phyloP scores from a whole-genome alignment of 2,797 vertebrate species.

The Xenopus petersii region DNA sequence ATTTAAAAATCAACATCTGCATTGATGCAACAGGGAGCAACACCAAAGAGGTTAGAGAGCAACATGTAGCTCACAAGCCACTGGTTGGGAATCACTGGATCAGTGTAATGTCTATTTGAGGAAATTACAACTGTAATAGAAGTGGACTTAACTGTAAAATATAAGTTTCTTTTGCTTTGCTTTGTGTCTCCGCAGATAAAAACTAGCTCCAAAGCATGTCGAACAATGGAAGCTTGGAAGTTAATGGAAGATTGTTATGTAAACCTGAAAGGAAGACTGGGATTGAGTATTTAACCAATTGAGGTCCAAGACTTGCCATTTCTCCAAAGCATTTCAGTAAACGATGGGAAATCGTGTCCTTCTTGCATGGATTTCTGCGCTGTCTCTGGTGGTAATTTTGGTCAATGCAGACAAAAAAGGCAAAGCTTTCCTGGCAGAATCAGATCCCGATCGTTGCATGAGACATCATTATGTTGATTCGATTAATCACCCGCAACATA shows the following conservation, averaged over 20 bases:
- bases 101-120: too few species aligned
- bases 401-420: constrained; percentile 80
- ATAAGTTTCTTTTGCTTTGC: not conserved
- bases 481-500: constrained; percentile 93
- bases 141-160: too few species aligned
- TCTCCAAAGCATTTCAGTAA: constrained; percentile 64
- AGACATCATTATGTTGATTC: constrained; percentile 96
- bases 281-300: constrained; percentile 58
- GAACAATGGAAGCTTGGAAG: constrained; percentile 67
- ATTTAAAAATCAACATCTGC: too few species aligned
- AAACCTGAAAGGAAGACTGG: constrained; percentile 56
- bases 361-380: constrained; percentile 82
- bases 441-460: constrained; percentile 86
- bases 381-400: constrained; percentile 81
- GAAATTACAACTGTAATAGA: too few species aligned
- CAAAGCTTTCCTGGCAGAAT: constrained; percentile 76
- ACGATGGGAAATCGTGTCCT: constrained; percentile 79
- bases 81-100: too few species aligned
- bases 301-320: constrained; percentile 72
- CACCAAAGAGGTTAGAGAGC: too few species aligned
- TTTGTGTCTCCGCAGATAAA: constrained; percentile 52
- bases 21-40: too few species aligned
- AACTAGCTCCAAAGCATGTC: constrained; percentile 54
- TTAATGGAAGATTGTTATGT: constrained; percentile 57
- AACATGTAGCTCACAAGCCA: too few species aligned